Base-by-base conservation (phyloP, 2,888 invertebrate genomes). In the Amphimallon solstitiale region DNA sequence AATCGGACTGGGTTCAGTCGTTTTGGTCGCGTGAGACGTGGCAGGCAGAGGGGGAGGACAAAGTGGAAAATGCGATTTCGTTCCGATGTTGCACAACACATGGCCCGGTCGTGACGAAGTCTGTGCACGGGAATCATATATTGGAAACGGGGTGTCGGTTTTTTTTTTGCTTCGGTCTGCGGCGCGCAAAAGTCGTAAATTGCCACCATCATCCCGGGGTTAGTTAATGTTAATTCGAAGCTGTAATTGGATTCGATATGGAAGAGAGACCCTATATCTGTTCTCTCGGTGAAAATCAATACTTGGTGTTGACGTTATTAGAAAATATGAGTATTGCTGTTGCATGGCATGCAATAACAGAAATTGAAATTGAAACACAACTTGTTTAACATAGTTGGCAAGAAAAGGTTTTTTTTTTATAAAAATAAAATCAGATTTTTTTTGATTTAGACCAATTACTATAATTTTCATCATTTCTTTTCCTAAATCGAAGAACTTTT, bases 171-270 rank as follows among this genome's bases (percentile, higher is more conserved):
- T 23, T 23, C 5, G 23, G 29, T 29, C n/a, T n/a, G 54, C 54
- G 54, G 38, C 40, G 34, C 43, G 43, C 29, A 59, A 59, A 59
- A 59, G 56, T 59, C 56, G 56, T 59, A 59, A 59, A 59, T 59
- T 59, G 43, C 56, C 56, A 29, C 56, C 56, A 59, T 59, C 56
- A 59, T 59, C 34, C 56, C 43, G 43, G 56, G 56, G n/a, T n/a
- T 43, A 59, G 56, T 59, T 59, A 59, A 59, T 59, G 56, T 59
- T 59, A 59, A 59, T 59, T 43, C 43, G 56, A 59, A 45, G 56
- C 56, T 59, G 56, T 59, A 59, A 59, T 59, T 59, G 56, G 56
- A 59, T 59, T 59, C 34, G 56, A 29, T 29, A 29, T 29, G 6
- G 5, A 43, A 59, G 54, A 40, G 19, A 40, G 56, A 29, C 12